Base-by-base conservation (phyloP, 2,888 invertebrate genomes). In the Sesia apiformis region DNA sequence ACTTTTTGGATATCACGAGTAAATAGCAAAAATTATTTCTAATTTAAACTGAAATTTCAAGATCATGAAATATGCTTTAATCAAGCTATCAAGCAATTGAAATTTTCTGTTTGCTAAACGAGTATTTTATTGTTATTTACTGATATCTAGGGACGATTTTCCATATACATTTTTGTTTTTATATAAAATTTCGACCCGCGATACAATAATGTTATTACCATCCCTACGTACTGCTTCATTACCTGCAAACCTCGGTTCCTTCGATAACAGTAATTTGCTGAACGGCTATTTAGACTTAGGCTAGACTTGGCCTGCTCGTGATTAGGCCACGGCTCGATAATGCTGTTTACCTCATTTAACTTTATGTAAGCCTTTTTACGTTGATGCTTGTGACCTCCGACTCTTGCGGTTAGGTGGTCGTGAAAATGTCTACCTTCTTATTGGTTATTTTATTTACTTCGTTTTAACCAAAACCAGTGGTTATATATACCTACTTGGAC, bases 201-300 rank as follows among this genome's bases (percentile, higher is more conserved):
- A 46, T 46, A 46, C 4, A 46, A 5, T 46, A 7, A 46, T 46
- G 23, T 46, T 46, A 23, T 46, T 46, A 46, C 46, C 46, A 23
- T 23, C 23, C 23, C 23, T 46, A 8, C 46, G 8, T 46, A 46
- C 7, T 23, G 23, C 8, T 64, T 62, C 60, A 63, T 62, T 59
- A 61, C 61, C 58, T 59, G 54, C 57, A 57, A 62, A 57, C 62
- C 63, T 58, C 59, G 57, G 56, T 58, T 62, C 59, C 62, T 59
- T 62, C 65, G 71, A 75, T 65, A 69, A 74, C 70, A 66, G 79
- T 72, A 78, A 79, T 79, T 79, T 78, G 69, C 63, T 55, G 58
- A 61, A 57, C 57, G 61, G 69, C 65, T 68, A 68, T 69, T 66
- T 65, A 62, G 63, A 23, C 46, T 46, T 46, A 46, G 43, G 6